Conservation (phyloP, 2,113 vertebrate species). For the Carassius auratus region DNA sequence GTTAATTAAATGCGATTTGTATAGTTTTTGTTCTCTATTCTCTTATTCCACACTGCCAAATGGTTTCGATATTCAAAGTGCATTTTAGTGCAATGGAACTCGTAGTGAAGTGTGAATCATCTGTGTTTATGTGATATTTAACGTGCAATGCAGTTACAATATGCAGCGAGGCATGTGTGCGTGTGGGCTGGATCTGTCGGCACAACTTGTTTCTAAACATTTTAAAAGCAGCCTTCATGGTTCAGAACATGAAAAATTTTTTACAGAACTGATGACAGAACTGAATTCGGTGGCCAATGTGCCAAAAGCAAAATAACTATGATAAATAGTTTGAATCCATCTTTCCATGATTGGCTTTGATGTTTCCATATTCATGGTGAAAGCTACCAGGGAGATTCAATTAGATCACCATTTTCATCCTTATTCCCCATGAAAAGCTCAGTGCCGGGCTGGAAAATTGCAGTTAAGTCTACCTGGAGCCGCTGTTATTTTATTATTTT, state of each 20-base stretch:
- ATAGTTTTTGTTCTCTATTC: constrained; percentile 36
- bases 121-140: constrained; percentile 22
- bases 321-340: constrained; percentile 81
- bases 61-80: neutral
- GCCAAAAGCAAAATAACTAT: constrained; percentile 67
- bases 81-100: neutral
- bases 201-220: neutral
- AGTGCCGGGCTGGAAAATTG: constrained; percentile 56
- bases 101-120: neutral
- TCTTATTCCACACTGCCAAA: neutral
- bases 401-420: constrained; percentile 67
- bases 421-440: constrained; percentile 57
- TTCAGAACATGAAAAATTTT: neutral
- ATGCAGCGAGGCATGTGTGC: neutral
- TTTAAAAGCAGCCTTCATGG: neutral
- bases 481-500: constrained; percentile 51
- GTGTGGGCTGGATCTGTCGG: neutral
- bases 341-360: constrained; percentile 71
- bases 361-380: constrained; percentile 69
- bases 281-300: constrained; percentile 55
- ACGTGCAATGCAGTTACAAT: neutral
- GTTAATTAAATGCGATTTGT: constrained; percentile 62
- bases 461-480: constrained; percentile 53
- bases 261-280: neutral
- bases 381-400: constrained; percentile 73